Base-by-base conservation (phyloP, 1,140 invertebrate genomes). In the Aphaenogaster ashmeadi region DNA sequence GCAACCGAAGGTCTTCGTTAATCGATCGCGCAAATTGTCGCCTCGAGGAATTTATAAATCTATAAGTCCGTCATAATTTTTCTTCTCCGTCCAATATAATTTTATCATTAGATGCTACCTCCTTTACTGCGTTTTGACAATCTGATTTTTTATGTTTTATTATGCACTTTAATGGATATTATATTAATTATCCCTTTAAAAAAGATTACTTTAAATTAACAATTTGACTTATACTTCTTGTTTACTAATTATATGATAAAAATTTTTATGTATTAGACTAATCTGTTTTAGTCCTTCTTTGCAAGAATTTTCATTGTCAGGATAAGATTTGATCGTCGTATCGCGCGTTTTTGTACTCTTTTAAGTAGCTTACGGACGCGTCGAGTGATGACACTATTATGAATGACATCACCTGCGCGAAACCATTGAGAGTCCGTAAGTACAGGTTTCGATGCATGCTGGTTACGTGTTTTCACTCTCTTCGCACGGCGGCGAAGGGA, bases 321-420 rank as follows among this genome's bases (percentile, higher is more conserved):
- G 18, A 38, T 21, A 56, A 41, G 4, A 33, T 11, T 44, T 21
- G 27, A 58, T 54, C 21, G 36, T 56, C 27, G 4, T 56, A 18
- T 47, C 18, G 21, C n/a, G 47, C 5, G 15, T 74, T 27, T 27
- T 58, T 18, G 27, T 8, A 54, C 54, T 75, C 69, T 60, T 27
- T 83, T 50, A 47, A 74, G 13, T n/a, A 9, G 2, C 52, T 67
- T 58, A 47, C 36, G 50, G 15, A 72, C 54, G 13, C 5, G 27
- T 21, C n/a, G 69, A 47, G 13, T 50, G 80, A 75, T 84, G 80
- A 84, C 69, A 69, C 69, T 84, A 83, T 83, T 83, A 84, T 54
- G 54, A 84, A 60, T 84, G 80, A 84, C 80, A 75, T 84, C 80
- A 84, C 80, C 69, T 75, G 80, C 33, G 67, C 50, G 69, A 84